phyloP scores from a whole-genome alignment of 2,113 vertebrate species.

The Macrotis lagotis region DNA sequence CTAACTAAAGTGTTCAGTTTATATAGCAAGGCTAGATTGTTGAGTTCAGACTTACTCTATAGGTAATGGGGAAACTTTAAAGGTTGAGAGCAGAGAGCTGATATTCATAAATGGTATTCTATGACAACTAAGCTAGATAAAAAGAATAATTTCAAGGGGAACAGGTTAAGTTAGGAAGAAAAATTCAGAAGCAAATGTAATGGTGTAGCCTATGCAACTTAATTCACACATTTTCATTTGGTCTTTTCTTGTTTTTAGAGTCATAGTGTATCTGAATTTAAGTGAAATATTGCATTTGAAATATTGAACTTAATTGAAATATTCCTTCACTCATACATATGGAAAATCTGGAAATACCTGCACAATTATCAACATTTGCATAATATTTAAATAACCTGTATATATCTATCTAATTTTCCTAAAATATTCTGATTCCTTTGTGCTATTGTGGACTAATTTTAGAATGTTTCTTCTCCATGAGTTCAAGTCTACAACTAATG shows the following conservation, averaged over 20 bases:
- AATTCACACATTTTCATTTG: not conserved
- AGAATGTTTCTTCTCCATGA: not conserved
- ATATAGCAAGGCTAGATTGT: not conserved
- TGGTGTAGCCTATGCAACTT: not conserved
- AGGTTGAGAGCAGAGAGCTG: not conserved
- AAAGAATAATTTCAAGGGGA: not conserved
- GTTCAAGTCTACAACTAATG: not conserved
- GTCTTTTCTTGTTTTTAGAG: not conserved
- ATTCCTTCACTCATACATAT: not conserved
- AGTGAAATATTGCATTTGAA: not conserved
- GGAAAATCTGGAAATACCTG: not conserved
- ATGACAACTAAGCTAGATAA: not conserved
- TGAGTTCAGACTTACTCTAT: not conserved
- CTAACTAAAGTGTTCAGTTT: not conserved
- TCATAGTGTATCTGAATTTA: not conserved
- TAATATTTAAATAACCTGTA: not conserved
- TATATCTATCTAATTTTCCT: not conserved
- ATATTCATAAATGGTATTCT: not conserved
- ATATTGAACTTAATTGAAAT: no score
- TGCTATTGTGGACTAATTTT: not conserved
- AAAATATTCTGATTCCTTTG: not conserved
- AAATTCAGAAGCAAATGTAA: not conserved
- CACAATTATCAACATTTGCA: not conserved
- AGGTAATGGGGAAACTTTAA: not conserved
- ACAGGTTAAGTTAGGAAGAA: not conserved